Percentiles rank a stretch among this genome's conserved stretches.
phyloP scores from a whole-genome alignment of 2,797 vertebrate species.

The Calcarius lapponicus region DNA sequence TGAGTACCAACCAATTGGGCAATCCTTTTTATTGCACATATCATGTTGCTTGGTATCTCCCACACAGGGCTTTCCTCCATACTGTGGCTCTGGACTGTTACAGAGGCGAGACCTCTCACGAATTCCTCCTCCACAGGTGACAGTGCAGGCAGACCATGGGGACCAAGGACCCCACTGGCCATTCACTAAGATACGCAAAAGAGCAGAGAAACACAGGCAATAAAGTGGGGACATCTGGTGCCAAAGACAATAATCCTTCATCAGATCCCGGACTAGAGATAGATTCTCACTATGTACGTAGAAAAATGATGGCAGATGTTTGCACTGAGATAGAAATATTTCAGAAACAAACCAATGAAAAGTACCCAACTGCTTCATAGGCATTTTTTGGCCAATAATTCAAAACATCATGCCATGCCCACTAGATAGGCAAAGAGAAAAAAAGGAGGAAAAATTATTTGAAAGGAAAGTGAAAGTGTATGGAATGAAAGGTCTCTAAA shows the following conservation, averaged over 20 bases:
- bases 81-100: conserved; percentile 90
- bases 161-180: conserved; percentile 98
- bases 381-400: not conserved
- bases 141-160: conserved; percentile 92
- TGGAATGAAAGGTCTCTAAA: not conserved
- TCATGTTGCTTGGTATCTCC: conserved; percentile 86
- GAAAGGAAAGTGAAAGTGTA: not conserved
- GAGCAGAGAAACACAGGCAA: not conserved
- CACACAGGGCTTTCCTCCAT: conserved; percentile 86
- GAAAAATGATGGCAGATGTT: not conserved
- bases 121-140: conserved; percentile 90
- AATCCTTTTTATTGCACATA: conserved; percentile 88
- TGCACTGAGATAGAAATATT: not conserved
- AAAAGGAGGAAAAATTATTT: not conserved
- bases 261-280: not conserved
- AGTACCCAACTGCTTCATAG: not conserved
- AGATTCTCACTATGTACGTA: not conserved
- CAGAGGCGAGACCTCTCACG: conserved; percentile 86
- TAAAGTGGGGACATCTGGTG: not conserved
- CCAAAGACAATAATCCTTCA: not conserved
- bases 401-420: not conserved
- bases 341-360: not conserved
- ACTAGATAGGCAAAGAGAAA: not conserved
- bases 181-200: conserved; percentile 80
- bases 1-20: conserved; percentile 86